Conservation (phyloP, 1,140 invertebrate genomes). For the Drosophila cardini region DNA sequence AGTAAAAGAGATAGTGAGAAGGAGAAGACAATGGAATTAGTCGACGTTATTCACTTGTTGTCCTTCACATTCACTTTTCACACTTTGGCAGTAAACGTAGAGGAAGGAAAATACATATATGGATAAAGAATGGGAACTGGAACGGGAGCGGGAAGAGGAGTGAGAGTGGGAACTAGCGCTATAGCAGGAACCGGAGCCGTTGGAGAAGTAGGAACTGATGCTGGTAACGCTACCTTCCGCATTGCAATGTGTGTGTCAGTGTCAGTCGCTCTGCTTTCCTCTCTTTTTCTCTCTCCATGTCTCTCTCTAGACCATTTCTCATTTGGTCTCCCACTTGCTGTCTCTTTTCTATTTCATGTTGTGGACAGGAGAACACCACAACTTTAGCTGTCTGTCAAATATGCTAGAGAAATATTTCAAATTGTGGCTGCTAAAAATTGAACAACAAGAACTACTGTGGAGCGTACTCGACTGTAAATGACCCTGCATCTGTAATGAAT, state of each 20-base stretch:
- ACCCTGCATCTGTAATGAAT: no score
- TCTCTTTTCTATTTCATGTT: neutral
- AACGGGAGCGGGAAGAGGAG: neutral
- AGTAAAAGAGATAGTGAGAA: neutral
- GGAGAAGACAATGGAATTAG: conserved; percentile 26
- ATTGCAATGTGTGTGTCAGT: conserved; percentile 67
- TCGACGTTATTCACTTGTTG: conserved; percentile 79
- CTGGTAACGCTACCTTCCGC: conserved; percentile 52
- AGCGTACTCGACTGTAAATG: no score
- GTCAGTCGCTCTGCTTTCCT: conserved; percentile 2
- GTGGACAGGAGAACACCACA: conserved; percentile 50
- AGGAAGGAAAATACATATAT: neutral
- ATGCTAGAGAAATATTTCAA: conserved; percentile 81
- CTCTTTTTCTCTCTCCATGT: neutral
- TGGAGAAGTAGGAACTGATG: neutral
- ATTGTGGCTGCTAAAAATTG: conserved; percentile 82
- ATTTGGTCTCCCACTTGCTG: no score
- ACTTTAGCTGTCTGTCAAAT: conserved; percentile 81
- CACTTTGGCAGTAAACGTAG: conserved; percentile 60
- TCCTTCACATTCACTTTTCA: conserved; percentile 78
- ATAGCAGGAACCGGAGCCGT: conserved; percentile 1
- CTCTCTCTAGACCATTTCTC: neutral
- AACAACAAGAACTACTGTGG: conserved; percentile 38
- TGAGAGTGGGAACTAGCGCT: neutral
- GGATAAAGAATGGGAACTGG: no score